Percentiles rank a stretch among this genome's conserved stretches.
Conservation (phyloP, 2,113 vertebrate genomes). For the Hydropotes inermis region DNA sequence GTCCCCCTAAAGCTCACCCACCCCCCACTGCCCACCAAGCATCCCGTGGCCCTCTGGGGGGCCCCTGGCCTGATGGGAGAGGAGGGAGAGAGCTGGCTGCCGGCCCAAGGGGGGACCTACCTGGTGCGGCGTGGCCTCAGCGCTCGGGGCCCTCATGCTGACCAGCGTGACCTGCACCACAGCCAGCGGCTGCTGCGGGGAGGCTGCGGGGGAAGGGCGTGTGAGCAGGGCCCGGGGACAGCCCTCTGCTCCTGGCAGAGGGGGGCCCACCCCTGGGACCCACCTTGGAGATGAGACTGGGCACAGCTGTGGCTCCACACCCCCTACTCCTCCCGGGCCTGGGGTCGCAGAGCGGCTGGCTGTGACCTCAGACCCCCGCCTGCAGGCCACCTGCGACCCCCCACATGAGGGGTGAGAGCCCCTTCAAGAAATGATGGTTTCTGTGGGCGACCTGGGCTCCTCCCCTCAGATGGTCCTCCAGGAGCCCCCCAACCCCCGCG, state of each 20-base stretch:
- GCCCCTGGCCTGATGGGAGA: background rate
- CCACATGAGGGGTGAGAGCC: background rate
- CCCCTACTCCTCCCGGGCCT: background rate
- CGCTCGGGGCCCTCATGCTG: slow-evolving; percentile 72
- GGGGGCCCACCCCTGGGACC: background rate
- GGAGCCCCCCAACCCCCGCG: accelerated
- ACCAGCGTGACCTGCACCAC: slow-evolving; percentile 56
- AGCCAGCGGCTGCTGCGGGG: slow-evolving; percentile 44
- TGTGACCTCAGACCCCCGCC: background rate
- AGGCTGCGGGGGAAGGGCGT: slow-evolving; percentile 71
- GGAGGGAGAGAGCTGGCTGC: accelerated
- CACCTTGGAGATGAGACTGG: background rate
- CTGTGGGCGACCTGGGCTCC: background rate
- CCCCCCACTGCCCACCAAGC: background rate
- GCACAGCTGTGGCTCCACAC: background rate
- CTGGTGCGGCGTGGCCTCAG: slow-evolving; percentile 79
- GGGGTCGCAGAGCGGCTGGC: background rate
- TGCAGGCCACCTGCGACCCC: background rate
- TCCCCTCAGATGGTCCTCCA: background rate
- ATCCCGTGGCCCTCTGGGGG: background rate
- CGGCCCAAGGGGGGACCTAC: slow-evolving; percentile 51
- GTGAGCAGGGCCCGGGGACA: background rate
- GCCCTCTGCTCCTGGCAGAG: accelerated
- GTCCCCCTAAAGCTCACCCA: background rate
- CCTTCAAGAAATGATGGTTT: accelerated